A percentile compares a stretch with the other conserved stretches of the same genome.
Conservation (phyloP, 2,888 invertebrate species). For the Taphrorychus bicolor region DNA sequence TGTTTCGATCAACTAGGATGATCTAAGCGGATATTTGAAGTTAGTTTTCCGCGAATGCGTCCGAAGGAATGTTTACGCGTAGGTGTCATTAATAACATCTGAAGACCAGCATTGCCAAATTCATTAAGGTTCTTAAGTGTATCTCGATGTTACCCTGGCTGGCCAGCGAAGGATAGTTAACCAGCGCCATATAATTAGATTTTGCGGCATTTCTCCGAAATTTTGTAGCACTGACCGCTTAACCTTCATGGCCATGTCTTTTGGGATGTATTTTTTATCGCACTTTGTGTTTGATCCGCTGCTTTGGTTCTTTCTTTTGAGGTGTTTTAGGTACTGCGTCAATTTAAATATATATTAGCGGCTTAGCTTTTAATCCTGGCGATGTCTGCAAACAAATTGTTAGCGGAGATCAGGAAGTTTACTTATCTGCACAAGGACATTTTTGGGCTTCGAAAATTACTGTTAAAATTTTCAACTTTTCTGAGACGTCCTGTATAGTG, state of each 20-base stretch:
- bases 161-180: conserved; percentile 41
- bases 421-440: too few species aligned
- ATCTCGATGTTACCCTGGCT: conserved; percentile 15
- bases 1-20: not conserved
- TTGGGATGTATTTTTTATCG: conserved; percentile 29
- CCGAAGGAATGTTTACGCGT: conserved; percentile 16
- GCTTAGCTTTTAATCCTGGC: not conserved
- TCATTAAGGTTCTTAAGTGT: conserved; percentile 14
- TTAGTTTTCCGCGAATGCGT: not conserved
- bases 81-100: conserved; percentile 18
- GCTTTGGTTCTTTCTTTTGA: conserved; percentile 8
- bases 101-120: not conserved
- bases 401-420: too few species aligned
- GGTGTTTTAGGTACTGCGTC: conserved; percentile 18
- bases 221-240: conserved; percentile 56
- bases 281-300: conserved; percentile 5
- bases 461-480: too few species aligned
- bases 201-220: conserved; percentile 56
- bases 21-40: not conserved
- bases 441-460: too few species aligned
- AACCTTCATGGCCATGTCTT: conserved; percentile 54
- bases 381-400: not conserved
- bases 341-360: conserved; percentile 36
- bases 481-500: too few species aligned
- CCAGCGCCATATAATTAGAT: conserved; percentile 56